Evolutionary conservation across 23 tunicate species (phyloP), one percentile per base, ranked within the genome.

Genomic region (Ascidia mentula): DNA sequence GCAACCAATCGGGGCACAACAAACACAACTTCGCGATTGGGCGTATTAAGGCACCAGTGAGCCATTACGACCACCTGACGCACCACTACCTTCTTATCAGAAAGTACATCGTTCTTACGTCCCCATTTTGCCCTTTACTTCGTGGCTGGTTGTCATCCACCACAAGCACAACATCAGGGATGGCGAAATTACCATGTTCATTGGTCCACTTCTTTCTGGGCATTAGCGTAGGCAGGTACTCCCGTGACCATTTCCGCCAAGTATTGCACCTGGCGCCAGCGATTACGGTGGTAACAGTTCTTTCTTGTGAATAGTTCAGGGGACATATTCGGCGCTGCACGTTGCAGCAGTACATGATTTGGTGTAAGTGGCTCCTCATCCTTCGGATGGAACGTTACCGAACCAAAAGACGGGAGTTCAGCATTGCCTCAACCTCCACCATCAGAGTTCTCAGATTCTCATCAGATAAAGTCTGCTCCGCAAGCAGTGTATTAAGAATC

Each of bases 281-380:
- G 82, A 8, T 34, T 31, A 18, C 72, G 37, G 12, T 36, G 38
- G 34, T 46, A 53, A n/a, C n/a, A 46, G 40, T 82, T 79, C 60
- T 73, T 82, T 31, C 33, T 34, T 71, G 75, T 79, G 31, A 74
- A 82, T 6, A 82, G 22, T n/a, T 80, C 71, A 31, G 86, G 86
- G 8, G 86, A 38, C 28, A 74, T 31, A 12, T 40, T 42, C 4
- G 40, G 82, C 7, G 6, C 18, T 15, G 31, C 12, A 36, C 32
- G 76, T n/a, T 40, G 73, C 73, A 83, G 46, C 36, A 83, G 38
- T 26, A 83, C 33, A 34, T 74, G 73, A 60, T 83, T 75, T 3
- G 81, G 87, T 8, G 87, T 72, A 34, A 82, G 78, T 20, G 86
- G 79, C 18, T 72, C 78, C 45, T 74, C 45, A 45, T 75, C 80